Evolutionary conservation across 2,113 vertebrate species (phyloP).

Genomic region (Microtus oregoni): DNA sequence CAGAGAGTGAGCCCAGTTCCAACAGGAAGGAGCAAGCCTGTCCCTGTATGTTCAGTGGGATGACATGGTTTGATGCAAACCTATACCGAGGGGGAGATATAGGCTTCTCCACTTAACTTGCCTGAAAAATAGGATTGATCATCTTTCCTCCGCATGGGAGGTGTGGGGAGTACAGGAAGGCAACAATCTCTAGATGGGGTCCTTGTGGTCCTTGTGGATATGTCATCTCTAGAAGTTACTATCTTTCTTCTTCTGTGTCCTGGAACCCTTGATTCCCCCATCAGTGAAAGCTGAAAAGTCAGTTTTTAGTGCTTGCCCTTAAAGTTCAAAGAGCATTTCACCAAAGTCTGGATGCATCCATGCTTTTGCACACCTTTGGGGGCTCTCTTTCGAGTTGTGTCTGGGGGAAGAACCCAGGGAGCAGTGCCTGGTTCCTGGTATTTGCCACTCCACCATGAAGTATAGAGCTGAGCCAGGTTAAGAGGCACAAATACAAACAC

Average conservation of each 20-base stretch:
- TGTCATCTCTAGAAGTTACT: not conserved
- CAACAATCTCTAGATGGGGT: not conserved
- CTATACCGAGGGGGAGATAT: not conserved
- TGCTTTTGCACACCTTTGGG: not conserved
- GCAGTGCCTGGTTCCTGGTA: not conserved
- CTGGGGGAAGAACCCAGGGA: not conserved
- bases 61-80: not conserved
- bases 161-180: not conserved
- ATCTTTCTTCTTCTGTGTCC: not conserved
- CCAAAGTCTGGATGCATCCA: not conserved
- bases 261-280: not conserved
- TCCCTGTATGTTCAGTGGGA: not conserved
- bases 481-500: not conserved
- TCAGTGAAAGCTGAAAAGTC: not conserved
- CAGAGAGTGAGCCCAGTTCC: not conserved
- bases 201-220: not conserved
- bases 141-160: rapidly evolving
- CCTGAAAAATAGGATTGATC: not conserved
- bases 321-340: not conserved
- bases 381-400: not conserved
- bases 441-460: not conserved
- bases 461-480: not conserved
- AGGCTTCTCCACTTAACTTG: not conserved
- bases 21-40: not conserved
- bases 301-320: not conserved